Evolutionary conservation across 2,888 invertebrate genomes (phyloP).

Genomic region (Philopedon plagiatum): DNA sequence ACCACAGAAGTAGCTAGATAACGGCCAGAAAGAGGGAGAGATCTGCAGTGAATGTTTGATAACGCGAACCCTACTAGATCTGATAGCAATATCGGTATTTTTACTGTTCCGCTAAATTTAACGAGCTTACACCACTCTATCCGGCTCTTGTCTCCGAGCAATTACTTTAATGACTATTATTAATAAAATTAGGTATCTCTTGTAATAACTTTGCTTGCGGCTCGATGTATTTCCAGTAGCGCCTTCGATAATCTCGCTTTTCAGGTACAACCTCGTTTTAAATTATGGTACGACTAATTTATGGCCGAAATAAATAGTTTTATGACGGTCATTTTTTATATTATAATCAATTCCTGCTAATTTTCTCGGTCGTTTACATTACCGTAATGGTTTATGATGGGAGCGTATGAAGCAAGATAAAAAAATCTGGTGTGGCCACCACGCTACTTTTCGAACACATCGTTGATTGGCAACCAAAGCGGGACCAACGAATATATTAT

Average conservation of each 20-base stretch:
- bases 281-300: constrained; percentile 8
- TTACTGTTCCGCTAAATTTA: not conserved
- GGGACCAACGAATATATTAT: too few relatives aligned
- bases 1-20: too few relatives aligned
- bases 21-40: too few relatives aligned
- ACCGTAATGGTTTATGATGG: too few relatives aligned
- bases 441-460: too few relatives aligned
- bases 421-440: too few relatives aligned
- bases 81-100: too few relatives aligned
- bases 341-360: not conserved
- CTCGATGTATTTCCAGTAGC: constrained; percentile 40
- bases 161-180: constrained; percentile 39
- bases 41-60: too few relatives aligned
- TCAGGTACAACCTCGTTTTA: constrained; percentile 28
- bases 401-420: too few relatives aligned
- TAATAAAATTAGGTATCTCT: constrained; percentile 39
- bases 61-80: too few relatives aligned
- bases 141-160: not conserved
- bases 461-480: too few relatives aligned
- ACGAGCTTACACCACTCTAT: not conserved
- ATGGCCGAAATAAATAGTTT: not conserved
- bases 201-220: constrained; percentile 25
- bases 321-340: not conserved
- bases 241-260: constrained; percentile 12
- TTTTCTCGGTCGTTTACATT: too few relatives aligned